These are phyloP conservation scores for Cheilosia variabilis DNA, from an alignment of 2,888 invertebrate species.

Conservation along the genomic window DNA sequence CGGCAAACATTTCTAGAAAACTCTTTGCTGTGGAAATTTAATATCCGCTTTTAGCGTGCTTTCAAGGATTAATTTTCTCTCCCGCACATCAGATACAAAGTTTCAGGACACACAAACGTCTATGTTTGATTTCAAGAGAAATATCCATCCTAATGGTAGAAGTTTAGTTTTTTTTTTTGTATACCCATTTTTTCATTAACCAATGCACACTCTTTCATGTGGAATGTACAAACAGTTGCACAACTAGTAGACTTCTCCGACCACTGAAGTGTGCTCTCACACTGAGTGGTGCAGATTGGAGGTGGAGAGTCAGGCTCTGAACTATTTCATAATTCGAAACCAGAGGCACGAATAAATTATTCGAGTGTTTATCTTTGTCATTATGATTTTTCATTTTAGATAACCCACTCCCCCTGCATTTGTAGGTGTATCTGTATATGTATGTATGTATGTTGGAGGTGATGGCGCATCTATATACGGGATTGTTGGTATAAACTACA, in stretches of 20 bases:
- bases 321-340: slow-evolving; percentile 71
- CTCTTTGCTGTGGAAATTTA: slow-evolving; percentile 60
- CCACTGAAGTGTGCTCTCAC: slow-evolving; percentile 50
- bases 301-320: slow-evolving; percentile 40
- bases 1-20: not conserved
- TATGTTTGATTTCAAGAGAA: slow-evolving; percentile 45
- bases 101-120: slow-evolving; percentile 64
- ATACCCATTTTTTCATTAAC: slow-evolving; percentile 66
- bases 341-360: slow-evolving; percentile 74
- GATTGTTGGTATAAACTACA: slow-evolving; percentile 62
- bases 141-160: slow-evolving; percentile 48
- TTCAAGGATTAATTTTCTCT: slow-evolving; percentile 60
- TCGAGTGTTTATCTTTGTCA: slow-evolving; percentile 75
- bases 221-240: slow-evolving; percentile 58
- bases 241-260: slow-evolving; percentile 47
- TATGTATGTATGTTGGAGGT: slow-evolving; percentile 11
- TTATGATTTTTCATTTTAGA: slow-evolving; percentile 75
- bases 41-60: slow-evolving; percentile 44
- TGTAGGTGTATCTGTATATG: not conserved
- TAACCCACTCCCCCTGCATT: slow-evolving; percentile 52
- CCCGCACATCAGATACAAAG: slow-evolving; percentile 40
- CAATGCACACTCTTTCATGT: slow-evolving; percentile 70
- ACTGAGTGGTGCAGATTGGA: slow-evolving; percentile 42
- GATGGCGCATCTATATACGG: slow-evolving; percentile 56
- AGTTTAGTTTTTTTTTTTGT: slow-evolving; percentile 27